A percentile compares a stretch with the other conserved stretches of the same genome.
Evolutionary conservation across 2,797 vertebrate genomes (phyloP).

Genomic region (Sitta carolinensis): DNA sequence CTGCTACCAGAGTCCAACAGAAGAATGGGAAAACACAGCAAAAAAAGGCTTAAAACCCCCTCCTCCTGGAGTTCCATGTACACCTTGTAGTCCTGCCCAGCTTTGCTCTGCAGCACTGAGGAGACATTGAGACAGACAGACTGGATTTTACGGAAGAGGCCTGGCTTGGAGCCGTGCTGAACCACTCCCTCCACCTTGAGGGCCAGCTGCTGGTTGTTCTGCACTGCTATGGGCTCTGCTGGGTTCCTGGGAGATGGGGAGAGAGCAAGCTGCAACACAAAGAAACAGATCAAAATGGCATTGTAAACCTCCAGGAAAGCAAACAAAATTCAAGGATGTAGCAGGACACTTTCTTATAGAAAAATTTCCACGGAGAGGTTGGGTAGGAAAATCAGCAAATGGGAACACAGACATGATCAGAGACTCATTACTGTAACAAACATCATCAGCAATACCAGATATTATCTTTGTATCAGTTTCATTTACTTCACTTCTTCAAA

Average conservation of each 20-base stretch:
- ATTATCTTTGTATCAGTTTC: background rate
- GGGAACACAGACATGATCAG: background rate
- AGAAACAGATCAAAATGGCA: background rate
- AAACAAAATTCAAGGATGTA: background rate
- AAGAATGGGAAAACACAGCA: background rate
- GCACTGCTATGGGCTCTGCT: constrained; percentile 91
- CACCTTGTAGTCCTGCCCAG: constrained; percentile 92
- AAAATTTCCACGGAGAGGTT: background rate
- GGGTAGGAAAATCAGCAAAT: background rate
- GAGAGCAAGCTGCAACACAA: constrained; percentile 85
- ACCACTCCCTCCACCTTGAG: constrained; percentile 97
- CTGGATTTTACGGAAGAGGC: constrained; percentile 95
- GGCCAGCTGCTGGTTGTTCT: constrained; percentile 93
- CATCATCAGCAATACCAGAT: background rate
- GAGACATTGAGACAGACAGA: constrained; percentile 94
- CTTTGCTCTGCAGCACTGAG: constrained; percentile 91
- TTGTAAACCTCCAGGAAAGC: background rate
- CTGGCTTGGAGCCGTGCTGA: constrained; percentile 92
- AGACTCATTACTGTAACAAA: background rate
- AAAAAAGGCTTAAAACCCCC: background rate
- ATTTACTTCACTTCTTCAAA: background rate
- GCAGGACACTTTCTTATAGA: background rate
- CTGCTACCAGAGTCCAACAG: background rate
- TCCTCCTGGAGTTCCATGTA: background rate
- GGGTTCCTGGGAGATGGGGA: constrained; percentile 93